phyloP scores from a whole-genome alignment of 2,113 vertebrate species.

The Sorex araneus region DNA sequence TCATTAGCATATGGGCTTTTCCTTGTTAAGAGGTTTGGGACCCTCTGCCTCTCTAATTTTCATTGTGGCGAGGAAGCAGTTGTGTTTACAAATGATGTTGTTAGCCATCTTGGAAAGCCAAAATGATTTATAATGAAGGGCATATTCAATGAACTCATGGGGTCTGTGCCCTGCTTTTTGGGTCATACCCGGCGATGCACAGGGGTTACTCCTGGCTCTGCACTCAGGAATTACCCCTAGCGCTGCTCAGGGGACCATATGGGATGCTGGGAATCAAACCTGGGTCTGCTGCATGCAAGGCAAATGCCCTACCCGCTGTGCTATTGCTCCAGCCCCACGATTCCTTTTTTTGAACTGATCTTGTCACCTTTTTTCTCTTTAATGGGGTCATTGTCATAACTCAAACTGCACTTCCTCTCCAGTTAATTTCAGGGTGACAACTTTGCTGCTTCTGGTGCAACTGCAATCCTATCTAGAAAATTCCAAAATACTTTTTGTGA shows the following conservation, averaged over 20 bases:
- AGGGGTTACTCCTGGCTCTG: too few relatives aligned
- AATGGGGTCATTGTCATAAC: background rate
- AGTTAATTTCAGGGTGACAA: slow-evolving; percentile 5
- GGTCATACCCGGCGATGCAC: too few relatives aligned
- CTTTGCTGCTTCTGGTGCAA: slow-evolving; percentile 38
- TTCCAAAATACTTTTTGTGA: slow-evolving; percentile 11
- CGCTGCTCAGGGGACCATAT: too few relatives aligned
- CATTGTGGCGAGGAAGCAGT: background rate
- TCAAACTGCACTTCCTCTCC: background rate
- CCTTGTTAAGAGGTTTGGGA: background rate
- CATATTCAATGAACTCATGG: background rate
- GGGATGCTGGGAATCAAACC: too few relatives aligned
- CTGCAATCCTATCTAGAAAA: background rate
- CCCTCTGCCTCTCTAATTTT: background rate
- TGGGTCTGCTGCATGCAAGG: too few relatives aligned
- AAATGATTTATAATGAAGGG: background rate
- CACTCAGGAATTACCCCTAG: too few relatives aligned
- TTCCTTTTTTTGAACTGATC: background rate
- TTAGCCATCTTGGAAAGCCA: background rate
- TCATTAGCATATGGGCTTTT: background rate
- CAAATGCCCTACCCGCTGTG: too few relatives aligned
- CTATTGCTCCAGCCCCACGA: too few relatives aligned
- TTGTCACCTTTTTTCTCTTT: background rate
- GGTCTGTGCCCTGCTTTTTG: background rate
- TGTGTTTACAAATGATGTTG: background rate